Base-by-base conservation (phyloP, 2,113 vertebrate genomes). In the Hyla sarda region DNA sequence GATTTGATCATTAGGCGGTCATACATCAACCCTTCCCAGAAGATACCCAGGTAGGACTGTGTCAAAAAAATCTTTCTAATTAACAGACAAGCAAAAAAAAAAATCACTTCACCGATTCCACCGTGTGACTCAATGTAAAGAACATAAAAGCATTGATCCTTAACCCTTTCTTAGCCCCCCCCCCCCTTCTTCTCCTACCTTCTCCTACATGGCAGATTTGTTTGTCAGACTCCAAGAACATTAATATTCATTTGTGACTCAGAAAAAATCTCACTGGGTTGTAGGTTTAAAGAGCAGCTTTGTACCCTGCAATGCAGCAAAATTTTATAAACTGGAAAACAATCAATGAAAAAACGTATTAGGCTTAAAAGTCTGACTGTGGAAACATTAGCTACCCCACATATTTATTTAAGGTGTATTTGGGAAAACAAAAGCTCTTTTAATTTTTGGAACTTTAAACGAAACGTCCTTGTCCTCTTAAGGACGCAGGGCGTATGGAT, bases 191-290 rank as follows among this genome's bases (percentile, higher is more conserved):
- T 12, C 67, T 34, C 14, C 30, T 21, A 14, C 34, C 47, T 30
- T 19, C 7, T 23, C 73, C 79, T 37, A 79, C 23, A 21, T 48
- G 71, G 52, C 50, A 50, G 72, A 62, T 82, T 87, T 82, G 77
- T 87, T 81, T 87, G 78, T 60, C 69, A 82, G 50, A 82, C 25
- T 74, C 52, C 8, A 37, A 34, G n/a, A 87, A 62, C 76, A 87
- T 87, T 82, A 82, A 87, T 82, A 87, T 82, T 87, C 78, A 87
- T 82, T 47, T 87, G 77, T 74, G 69, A 87, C 69, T 87, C 52
- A 62, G 45, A 58, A 62, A 69, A 52, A 82, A 75, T 71, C 67
- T 74, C 78, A 30, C 85, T 23, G 62, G 60, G 48, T 78, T 80
- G 65, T 32, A 37, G 73, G 65, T 86, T 86, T 56, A 86, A 72